Evolutionary conservation across 2,113 vertebrate species (phyloP).

Genomic region (Crotalus helleri): DNA sequence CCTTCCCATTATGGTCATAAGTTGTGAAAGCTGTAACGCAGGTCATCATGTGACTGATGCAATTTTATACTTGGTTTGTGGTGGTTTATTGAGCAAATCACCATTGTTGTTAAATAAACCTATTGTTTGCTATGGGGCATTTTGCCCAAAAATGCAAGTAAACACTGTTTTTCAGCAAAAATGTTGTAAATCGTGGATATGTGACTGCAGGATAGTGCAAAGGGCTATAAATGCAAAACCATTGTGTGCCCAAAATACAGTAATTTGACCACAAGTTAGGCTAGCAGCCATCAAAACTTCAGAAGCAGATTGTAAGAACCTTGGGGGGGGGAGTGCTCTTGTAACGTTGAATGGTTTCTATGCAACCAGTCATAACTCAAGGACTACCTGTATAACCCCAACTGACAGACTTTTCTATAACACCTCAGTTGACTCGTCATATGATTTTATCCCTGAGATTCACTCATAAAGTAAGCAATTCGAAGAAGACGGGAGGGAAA

Average conservation of each 20-base stretch:
- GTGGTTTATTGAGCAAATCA: neutral
- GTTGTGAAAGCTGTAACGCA: neutral
- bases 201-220: neutral
- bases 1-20: neutral
- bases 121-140: neutral
- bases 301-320: neutral
- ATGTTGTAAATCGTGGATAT: neutral
- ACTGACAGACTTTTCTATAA: conserved; percentile 55
- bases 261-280: neutral
- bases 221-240: neutral
- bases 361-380: neutral
- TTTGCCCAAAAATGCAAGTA: neutral
- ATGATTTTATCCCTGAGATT: conserved; percentile 61
- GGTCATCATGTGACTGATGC: neutral
- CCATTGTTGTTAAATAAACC: neutral
- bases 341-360: neutral
- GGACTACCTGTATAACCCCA: conserved; percentile 45
- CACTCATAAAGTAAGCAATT: conserved; percentile 58
- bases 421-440: conserved; percentile 59
- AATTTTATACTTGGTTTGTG: neutral
- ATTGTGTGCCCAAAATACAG: neutral
- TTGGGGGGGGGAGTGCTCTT: neutral
- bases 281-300: neutral
- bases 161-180: neutral
- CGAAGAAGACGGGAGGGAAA: neutral